Conservation (phyloP, 2,797 vertebrate genomes). For the Tolypeutes matacus region DNA sequence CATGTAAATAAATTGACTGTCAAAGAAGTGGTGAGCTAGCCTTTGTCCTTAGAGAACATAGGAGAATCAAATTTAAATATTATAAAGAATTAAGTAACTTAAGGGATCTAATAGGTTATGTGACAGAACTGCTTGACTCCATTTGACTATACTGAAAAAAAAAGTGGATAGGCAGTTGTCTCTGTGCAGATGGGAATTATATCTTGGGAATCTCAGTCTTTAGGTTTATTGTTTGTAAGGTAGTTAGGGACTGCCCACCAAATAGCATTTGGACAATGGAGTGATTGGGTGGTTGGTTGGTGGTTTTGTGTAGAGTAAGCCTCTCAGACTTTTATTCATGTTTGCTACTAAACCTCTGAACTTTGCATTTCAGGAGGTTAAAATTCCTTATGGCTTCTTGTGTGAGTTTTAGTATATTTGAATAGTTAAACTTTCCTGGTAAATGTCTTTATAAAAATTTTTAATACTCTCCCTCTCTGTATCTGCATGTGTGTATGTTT, state of each 20-base stretch:
- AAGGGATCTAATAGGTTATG: background rate
- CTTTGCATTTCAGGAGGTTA: background rate
- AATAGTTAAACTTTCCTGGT: conserved; percentile 14
- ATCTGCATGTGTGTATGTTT: background rate
- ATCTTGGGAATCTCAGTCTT: background rate
- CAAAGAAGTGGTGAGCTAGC: background rate
- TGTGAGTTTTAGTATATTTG: conserved; percentile 25
- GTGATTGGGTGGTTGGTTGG: background rate
- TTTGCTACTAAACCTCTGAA: background rate
- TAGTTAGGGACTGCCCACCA: background rate
- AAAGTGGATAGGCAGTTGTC: background rate
- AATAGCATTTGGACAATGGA: background rate
- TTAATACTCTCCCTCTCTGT: background rate
- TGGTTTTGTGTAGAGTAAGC: background rate
- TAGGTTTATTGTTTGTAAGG: background rate
- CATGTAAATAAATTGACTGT: background rate
- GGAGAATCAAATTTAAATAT: conserved; percentile 14
- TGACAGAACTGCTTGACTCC: background rate
- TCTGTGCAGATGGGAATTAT: background rate
- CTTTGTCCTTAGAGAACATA: background rate
- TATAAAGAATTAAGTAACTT: conserved; percentile 24
- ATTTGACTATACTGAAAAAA: background rate
- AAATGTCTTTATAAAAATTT: background rate
- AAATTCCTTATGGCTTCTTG: conserved; percentile 8
- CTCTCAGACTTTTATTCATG: background rate